These are phyloP conservation scores for Itoplectis maculator DNA, from an alignment of 2,888 invertebrate species.

Conservation along the genomic window DNA sequence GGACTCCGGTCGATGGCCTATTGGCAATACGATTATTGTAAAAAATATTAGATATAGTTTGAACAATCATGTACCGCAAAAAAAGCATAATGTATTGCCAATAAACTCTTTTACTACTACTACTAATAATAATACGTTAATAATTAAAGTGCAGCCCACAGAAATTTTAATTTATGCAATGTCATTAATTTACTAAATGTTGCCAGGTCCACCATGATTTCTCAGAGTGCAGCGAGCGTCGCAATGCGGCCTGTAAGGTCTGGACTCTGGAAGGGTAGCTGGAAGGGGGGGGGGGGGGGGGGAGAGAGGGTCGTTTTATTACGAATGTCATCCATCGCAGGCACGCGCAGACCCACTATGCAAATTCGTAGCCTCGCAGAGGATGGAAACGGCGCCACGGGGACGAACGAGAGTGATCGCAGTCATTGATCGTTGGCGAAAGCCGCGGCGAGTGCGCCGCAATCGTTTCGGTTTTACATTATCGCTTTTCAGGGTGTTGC, in stretches of 20 bases:
- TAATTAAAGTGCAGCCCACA: too few species aligned
- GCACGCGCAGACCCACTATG: constrained; percentile 39
- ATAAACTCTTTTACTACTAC: too few species aligned
- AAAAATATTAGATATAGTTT: too few species aligned
- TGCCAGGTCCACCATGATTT: not conserved
- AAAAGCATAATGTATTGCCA: too few species aligned
- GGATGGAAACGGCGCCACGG: constrained; percentile 32
- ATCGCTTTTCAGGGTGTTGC: constrained; percentile 54
- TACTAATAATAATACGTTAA: too few species aligned
- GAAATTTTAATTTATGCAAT: too few species aligned
- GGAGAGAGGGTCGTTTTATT: not conserved
- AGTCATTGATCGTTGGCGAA: constrained; percentile 62
- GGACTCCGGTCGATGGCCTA: too few species aligned
- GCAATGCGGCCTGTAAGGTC: too few species aligned
- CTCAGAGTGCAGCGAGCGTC: too few species aligned
- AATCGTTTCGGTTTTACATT: constrained; percentile 61
- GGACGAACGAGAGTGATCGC: constrained; percentile 63
- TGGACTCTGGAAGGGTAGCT: not conserved
- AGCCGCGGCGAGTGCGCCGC: constrained; percentile 32
- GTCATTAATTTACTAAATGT: not conserved
- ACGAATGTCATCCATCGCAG: not conserved
- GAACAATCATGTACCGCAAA: too few species aligned
- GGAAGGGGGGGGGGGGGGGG: not conserved
- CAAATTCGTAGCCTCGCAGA: constrained; percentile 54
- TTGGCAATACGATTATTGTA: too few species aligned